Conservation (phyloP, 2,797 vertebrate genomes). For the Phoebastria nigripes region DNA sequence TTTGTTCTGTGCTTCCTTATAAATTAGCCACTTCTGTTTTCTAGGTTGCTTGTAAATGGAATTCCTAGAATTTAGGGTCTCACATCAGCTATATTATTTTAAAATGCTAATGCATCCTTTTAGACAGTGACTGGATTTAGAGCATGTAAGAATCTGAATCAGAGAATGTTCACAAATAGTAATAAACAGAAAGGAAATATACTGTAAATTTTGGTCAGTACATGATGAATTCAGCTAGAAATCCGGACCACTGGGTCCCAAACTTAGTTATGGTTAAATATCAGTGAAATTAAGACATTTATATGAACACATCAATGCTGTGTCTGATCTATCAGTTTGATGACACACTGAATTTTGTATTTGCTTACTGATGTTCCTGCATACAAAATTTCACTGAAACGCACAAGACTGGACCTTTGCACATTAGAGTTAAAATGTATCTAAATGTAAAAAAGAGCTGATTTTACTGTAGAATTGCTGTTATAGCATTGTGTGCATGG, state of each 20-base stretch:
- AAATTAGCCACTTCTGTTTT: conserved; percentile 73
- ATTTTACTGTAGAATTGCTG: conserved; percentile 5
- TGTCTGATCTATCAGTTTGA: background rate
- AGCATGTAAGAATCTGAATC: background rate
- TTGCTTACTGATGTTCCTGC: background rate
- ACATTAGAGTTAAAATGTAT: background rate
- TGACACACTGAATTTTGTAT: background rate
- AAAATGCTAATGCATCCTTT: background rate
- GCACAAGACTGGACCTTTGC: background rate
- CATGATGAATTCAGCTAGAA: background rate
- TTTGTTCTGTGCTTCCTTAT: conserved; percentile 70
- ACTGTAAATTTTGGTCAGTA: background rate
- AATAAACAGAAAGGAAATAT: background rate
- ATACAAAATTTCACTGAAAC: background rate
- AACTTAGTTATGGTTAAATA: background rate
- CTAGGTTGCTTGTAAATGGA: conserved; percentile 36
- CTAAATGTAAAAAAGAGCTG: background rate
- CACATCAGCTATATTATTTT: background rate
- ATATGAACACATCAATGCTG: background rate
- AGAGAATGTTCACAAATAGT: background rate
- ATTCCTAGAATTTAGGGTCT: conserved; percentile 36
- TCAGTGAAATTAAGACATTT: background rate
- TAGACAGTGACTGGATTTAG: background rate
- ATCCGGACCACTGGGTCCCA: background rate
- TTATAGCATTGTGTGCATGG: background rate